Conservation (phyloP, 2,797 vertebrate genomes). For the Cottoperca gobio region DNA sequence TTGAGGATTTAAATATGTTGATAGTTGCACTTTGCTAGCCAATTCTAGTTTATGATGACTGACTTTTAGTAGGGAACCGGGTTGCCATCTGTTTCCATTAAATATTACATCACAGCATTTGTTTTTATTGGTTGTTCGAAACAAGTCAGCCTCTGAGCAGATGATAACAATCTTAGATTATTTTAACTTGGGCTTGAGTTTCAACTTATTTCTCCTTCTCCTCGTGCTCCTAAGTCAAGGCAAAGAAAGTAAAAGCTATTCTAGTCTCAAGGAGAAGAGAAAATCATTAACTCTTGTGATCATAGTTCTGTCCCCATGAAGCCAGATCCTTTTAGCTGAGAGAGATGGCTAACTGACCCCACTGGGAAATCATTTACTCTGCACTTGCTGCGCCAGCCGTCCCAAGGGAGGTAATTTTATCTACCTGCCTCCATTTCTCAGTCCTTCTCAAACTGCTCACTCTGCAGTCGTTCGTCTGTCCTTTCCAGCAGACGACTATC, state of each 20-base stretch:
- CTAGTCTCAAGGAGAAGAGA: constrained; percentile 63
- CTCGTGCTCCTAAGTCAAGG: constrained; percentile 33
- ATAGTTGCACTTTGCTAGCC: background rate
- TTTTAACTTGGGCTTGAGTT: constrained; percentile 47
- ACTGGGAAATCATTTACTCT: constrained; percentile 81
- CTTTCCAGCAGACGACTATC: constrained; percentile 54
- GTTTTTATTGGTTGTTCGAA: constrained; percentile 6
- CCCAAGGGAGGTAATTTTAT: constrained; percentile 78
- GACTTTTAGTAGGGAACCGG: no score
- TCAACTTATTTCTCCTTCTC: constrained; percentile 11
- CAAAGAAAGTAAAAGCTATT: constrained; percentile 45
- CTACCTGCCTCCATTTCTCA: constrained; percentile 72
- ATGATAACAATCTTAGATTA: constrained; percentile 16
- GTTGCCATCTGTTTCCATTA: background rate
- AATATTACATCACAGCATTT: background rate
- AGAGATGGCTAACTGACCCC: constrained; percentile 75
- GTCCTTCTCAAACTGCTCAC: constrained; percentile 62
- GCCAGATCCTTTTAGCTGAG: constrained; percentile 58
- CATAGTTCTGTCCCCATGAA: constrained; percentile 60
- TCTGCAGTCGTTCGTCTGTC: constrained; percentile 65
- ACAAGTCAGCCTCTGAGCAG: constrained; percentile 11
- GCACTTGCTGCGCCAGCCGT: constrained; percentile 61
- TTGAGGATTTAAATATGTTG: constrained; percentile 1
- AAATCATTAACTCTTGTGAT: constrained; percentile 82
- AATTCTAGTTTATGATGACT: background rate